Evolutionary conservation across 2,797 vertebrate species (phyloP), one percentile per base, ranked within the genome.

Genomic region (Intellagama lesueurii): DNA sequence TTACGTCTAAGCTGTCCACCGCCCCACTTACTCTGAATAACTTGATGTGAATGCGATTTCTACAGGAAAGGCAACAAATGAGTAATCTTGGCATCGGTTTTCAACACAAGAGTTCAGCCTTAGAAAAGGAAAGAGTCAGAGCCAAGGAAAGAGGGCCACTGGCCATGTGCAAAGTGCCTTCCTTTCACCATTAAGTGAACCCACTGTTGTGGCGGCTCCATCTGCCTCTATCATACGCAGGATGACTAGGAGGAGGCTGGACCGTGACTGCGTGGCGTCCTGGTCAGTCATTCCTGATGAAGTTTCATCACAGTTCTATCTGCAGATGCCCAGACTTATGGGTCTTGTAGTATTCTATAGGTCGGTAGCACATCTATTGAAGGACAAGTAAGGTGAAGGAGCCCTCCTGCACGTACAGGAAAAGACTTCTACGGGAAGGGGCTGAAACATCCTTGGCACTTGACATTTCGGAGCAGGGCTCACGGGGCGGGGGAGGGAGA

Each of bases 401-500:
- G 26, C 16, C 75, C 2, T 24, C 3, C 0, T n/a, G 14, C 1
- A 3, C 52, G 47, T 16, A 56, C 30, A 49, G n/a, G 56, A 4
- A 14, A n/a, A n/a, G 26, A 56, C 22, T 32, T 66, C 80, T 28
- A 49, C 32, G 47, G 64, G 32, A 8, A 1, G n/a, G 49, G 35
- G 11, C 4, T 47, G 66, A 30, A 26, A 9, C 47, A 2, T 56
- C 1, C 64, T 0, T 17, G 7, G 70, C 1, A 0, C 44, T 72
- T 44, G 77, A n/a, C 81, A 66, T 73, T 30, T 52, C 47, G 8
- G 49, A 52, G 22, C 1, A 3, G 49, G 5, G 16, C 9, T 32
- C 49, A 8, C 8, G 52, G 52, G 52, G 12, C 7, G 52, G 52
- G 52, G 52, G 52, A 11, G 52, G 9, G 52, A 56, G 52, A 56